Evolutionary conservation across 2,888 invertebrate species (phyloP).

Genomic region (Seladonia tumulorum): DNA sequence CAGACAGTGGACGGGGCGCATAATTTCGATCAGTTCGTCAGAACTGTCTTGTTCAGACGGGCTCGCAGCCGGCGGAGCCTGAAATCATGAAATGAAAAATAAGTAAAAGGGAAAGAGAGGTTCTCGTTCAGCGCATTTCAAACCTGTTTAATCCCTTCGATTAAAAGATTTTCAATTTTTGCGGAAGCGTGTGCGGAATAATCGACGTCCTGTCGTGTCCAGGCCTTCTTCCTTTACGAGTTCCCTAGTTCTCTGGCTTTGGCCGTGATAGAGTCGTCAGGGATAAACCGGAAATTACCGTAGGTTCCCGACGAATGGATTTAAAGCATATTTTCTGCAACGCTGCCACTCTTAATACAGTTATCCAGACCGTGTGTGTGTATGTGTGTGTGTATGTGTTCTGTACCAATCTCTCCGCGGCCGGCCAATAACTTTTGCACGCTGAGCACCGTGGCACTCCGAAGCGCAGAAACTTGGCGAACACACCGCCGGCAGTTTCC

Average conservation of each 20-base stretch:
- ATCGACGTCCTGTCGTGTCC: constrained; percentile 65
- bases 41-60: neutral
- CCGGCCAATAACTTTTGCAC: constrained; percentile 24
- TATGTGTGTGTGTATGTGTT: neutral
- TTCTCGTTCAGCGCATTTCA: constrained; percentile 26
- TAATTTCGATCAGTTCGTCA: neutral
- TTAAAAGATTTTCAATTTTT: constrained; percentile 68
- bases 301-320: constrained; percentile 27
- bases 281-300: constrained; percentile 54
- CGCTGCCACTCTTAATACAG: constrained; percentile 38
- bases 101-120: neutral
- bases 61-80: neutral
- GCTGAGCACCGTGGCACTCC: neutral
- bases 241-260: constrained; percentile 33
- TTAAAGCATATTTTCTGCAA: constrained; percentile 49
- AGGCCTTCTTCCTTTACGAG: constrained; percentile 37
- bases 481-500: neutral
- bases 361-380: neutral
- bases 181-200: constrained; percentile 59
- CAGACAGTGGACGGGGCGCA: neutral
- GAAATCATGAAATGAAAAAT: constrained; percentile 16
- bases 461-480: neutral
- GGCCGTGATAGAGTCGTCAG: constrained; percentile 18
- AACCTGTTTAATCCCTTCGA: constrained; percentile 33
- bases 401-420: neutral